Evolutionary conservation across 2,797 vertebrate genomes (phyloP), one percentile per base, ranked within the genome.

Genomic region (Spinus pinus): DNA sequence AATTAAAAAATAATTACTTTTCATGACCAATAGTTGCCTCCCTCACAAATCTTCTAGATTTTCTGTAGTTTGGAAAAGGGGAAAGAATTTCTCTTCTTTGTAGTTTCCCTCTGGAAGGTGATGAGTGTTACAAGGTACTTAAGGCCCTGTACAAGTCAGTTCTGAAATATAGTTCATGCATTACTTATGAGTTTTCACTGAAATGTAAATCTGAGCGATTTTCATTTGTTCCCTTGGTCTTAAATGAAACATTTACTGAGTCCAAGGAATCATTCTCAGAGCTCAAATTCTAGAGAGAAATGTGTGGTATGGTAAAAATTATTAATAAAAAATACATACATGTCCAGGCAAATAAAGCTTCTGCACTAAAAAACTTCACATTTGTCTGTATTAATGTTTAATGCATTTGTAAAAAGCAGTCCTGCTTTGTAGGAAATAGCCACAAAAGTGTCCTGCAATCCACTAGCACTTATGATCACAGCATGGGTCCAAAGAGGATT

Each of bases 331-430:
- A 98, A 98, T 97, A 98, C 98, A 97, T 96, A 95, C 50, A 62
- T 98, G 98, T 97, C 97, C 97, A 97, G 95, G 97, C 97, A 98
- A 97, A 95, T 97, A 95, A 83, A 96, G 95, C 95, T 96, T 96
- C 94, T 96, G 95, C 97, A 96, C 97, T 97, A 97, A 98, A 98
- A 98, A 97, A 95, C 93, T 97, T 96, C 94, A 97, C 96, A 96
- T 98, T 98, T 98, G 97, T 98, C 97, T 97, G 94, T 96, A 98
- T 98, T 96, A 98, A 98, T 98, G 96, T 98, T 99, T 98, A 98
- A 98, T 98, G 97, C 88, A 94, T 97, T 98, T 97, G 96, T 98
- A 98, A 98, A 98, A 97, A 98, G 97, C 97, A 96, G 95, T 81
- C 84, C 84, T 78, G 95, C 93, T 98, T 97, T 97, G 96, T 95